Percentiles rank a stretch among this genome's conserved stretches.
phyloP scores from a whole-genome alignment of 2,797 vertebrate genomes.

The Gallirallus australis region DNA sequence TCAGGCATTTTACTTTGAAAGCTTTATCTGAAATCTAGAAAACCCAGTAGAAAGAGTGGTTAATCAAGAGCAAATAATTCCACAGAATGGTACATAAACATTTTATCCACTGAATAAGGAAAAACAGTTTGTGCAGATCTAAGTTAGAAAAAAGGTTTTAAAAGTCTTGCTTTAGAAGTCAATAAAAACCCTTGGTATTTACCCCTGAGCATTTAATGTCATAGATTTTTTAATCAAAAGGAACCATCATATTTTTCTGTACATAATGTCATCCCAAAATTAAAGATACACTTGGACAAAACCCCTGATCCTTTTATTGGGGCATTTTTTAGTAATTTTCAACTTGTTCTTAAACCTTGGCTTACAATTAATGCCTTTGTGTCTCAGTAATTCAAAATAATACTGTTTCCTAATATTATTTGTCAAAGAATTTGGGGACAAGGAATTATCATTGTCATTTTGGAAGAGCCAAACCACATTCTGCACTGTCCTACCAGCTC shows the following conservation, averaged over 20 bases:
- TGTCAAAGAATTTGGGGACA: neutral
- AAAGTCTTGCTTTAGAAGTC: neutral
- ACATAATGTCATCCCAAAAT: neutral
- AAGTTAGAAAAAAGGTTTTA: neutral
- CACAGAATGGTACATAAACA: neutral
- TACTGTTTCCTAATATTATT: neutral
- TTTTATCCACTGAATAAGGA: neutral
- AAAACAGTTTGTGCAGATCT: neutral
- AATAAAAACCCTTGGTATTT: neutral
- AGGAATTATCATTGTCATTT: neutral
- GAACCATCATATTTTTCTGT: neutral
- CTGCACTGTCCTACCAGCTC: neutral
- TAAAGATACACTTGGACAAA: neutral
- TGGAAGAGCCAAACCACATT: neutral
- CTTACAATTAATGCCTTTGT: neutral
- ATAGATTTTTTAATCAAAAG: neutral
- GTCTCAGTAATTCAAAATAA: neutral
- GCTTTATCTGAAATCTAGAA: neutral
- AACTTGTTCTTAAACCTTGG: neutral
- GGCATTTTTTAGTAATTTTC: neutral
- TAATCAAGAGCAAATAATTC: neutral
- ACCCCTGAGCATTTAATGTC: neutral
- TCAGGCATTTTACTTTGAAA: neutral
- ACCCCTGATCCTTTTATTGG: neutral
- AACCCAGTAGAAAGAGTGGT: neutral